phyloP scores from a whole-genome alignment of 2,797 vertebrate species.

The Gymnocypris eckloni region DNA sequence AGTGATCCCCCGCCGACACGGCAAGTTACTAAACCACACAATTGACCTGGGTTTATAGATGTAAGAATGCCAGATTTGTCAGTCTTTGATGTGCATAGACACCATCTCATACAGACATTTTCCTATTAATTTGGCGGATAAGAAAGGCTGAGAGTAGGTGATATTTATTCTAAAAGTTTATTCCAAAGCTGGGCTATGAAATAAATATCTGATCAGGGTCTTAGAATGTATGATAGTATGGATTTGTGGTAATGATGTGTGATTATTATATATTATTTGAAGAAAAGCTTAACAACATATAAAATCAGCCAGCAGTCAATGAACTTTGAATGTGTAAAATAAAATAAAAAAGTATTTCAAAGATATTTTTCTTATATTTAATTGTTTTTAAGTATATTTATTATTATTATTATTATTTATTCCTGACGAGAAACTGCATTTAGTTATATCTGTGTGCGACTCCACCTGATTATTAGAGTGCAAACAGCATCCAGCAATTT shows the following conservation, averaged over 20 bases:
- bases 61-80: conserved; percentile 16
- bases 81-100: not conserved
- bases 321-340: not conserved
- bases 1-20: conserved; percentile 14
- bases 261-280: not conserved
- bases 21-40: not conserved
- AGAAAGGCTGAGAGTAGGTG: not conserved
- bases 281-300: not conserved
- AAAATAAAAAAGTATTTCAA: not conserved
- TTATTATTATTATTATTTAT: no score
- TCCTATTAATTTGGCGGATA: not conserved
- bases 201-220: not conserved
- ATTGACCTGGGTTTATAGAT: conserved; percentile 15
- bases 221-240: not conserved
- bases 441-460: not conserved
- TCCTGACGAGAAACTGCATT: no score
- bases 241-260: not conserved
- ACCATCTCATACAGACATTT: not conserved
- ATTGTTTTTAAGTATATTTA: no score
- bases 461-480: not conserved
- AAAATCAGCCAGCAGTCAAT: not conserved
- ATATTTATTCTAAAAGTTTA: not conserved
- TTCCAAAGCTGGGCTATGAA: not conserved
- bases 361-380: no score
- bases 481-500: not conserved